Evolutionary conservation across 2,113 vertebrate genomes (phyloP), one percentile per base, ranked within the genome.

Genomic region (Pterocles burchelli): DNA sequence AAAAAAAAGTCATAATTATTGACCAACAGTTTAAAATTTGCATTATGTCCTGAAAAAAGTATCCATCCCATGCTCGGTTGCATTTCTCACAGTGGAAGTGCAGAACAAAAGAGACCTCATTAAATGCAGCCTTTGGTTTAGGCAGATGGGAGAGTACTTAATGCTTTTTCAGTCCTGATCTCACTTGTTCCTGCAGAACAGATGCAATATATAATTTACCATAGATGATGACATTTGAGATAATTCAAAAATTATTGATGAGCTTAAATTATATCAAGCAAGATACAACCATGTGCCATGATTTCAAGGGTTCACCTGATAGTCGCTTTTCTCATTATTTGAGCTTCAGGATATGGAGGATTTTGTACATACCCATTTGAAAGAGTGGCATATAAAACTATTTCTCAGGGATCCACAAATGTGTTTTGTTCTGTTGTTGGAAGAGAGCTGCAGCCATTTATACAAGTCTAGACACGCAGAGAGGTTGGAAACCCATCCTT

Each of bases 241-340:
- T 93, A 63, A 93, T 80, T 90, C 72, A 88, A 76, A 89, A 95
- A 91, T 85, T 89, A 95, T 46, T 89, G 91, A 93, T 87, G 92
- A 89, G 4, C 70, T 73, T n/a, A 85, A 96, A 96, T 93, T 85
- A 17, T 88, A 95, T 94, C 67, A 91, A 89, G 34, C 24, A 63
- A 68, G 41, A 88, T 83, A 76, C 20, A 90, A 52, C 88, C 90
- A 96, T 85, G 90, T 96, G 94, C 52, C 61, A 61, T 75, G 52
- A 89, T 71, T 92, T 92, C 65, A 84, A 63, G 61, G 38, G 71
- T 83, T 91, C 43, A 83, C 88, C 85, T 88, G 36, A 61, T 10
- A 86, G 43, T 45, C 22, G 36, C 18, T 93, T 82, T 62, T 65
- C 33, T 36, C n/a, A 28, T 46, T 28, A 61, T 62, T 20, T 58